A percentile compares a stretch with the other conserved stretches of the same genome.
Evolutionary conservation across 2,888 invertebrate genomes (phyloP).

Genomic region (Netelia fuscicornis): DNA sequence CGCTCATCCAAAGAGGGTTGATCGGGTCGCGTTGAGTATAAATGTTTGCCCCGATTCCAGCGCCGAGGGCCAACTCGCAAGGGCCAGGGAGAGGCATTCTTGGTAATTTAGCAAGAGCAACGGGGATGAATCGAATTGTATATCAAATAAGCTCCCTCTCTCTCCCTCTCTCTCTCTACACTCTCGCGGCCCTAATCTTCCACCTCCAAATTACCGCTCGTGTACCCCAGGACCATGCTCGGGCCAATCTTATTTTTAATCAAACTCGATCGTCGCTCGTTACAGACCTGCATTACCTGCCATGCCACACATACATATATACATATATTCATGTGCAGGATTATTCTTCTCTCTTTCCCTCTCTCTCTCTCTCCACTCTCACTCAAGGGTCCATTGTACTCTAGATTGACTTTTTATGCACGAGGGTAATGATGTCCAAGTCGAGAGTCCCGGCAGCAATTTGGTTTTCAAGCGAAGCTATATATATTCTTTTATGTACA

Average conservation of each 20-base stretch:
- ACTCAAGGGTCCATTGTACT: conserved; percentile 76
- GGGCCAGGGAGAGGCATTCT: conserved; percentile 16
- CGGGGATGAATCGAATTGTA: conserved; percentile 76
- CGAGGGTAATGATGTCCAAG: conserved; percentile 77
- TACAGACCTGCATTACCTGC: conserved; percentile 65
- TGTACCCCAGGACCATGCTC: conserved; percentile 54
- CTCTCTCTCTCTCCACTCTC: conserved; percentile 57
- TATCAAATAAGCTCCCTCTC: conserved; percentile 76
- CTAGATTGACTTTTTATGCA: conserved; percentile 81
- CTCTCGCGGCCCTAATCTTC: conserved; percentile 76
- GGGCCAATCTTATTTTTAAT: conserved; percentile 80
- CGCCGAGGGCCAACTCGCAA: conserved; percentile 15
- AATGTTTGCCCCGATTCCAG: conserved; percentile 61
- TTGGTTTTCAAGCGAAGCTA: conserved; percentile 69
- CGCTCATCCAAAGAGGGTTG: conserved; percentile 1
- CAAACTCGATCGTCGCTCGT: conserved; percentile 73
- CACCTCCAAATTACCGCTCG: conserved; percentile 75
- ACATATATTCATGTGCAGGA: conserved; percentile 76
- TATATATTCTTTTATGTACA: not conserved
- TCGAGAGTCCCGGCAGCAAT: conserved; percentile 74
- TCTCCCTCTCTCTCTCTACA: conserved; percentile 3
- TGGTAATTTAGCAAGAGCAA: conserved; percentile 49
- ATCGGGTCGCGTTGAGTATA: conserved; percentile 5
- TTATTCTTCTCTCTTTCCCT: conserved; percentile 68
- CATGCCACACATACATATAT: conserved; percentile 70